Base-by-base conservation (phyloP, 2,888 invertebrate species). In the Hyalella azteca region DNA sequence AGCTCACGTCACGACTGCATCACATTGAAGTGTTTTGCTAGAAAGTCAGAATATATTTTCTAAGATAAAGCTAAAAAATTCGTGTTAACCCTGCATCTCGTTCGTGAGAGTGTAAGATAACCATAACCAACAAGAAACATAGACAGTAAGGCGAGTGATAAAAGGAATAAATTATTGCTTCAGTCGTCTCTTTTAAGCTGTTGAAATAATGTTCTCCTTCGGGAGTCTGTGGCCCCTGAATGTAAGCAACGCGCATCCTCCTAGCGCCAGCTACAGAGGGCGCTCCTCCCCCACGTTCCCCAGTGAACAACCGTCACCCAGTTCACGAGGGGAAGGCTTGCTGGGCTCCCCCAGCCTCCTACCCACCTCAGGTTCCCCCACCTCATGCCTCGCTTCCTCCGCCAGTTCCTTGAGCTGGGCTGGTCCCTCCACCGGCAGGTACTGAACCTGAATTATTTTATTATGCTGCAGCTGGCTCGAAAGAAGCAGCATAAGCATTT, bases 211-310 rank as follows among this genome's bases (percentile, higher is more conserved):
- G 66, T 66, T 66, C 36, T 66, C 66, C 19, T 66, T 66, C 36
- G 66, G 66, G 39, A 66, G 36, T 19, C 36, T 66, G 29, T 66
- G 66, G 66, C 66, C 66, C 3, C 32, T 66, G 66, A n/a, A n/a
- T n/a, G 29, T n/a, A 4, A 19, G 66, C 15, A 29, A 45, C 45
- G 22, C 39, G 66, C 9, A 32, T 32, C 40, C 40, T 66, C 36
- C 78, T 26, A 19, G 60, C 15, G 59, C 41, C 39, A 66, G 50
- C 54, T 59, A 59, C 78, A 40, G 40, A 59, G 60, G 66, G 9
- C 32, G 78, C 39, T 39, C 78, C 22, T 54, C 78, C 2, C 60
- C 76, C 76, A 76, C 76, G 7, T 76, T 48, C 76, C 41, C 41
- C 48, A 76, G 26, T n/a, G 48, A 60, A 41, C 66, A 66, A 29